Evolutionary conservation across 92 coral and sea anemone species (phyloP).

Genomic region (Heliopora coerulea): DNA sequence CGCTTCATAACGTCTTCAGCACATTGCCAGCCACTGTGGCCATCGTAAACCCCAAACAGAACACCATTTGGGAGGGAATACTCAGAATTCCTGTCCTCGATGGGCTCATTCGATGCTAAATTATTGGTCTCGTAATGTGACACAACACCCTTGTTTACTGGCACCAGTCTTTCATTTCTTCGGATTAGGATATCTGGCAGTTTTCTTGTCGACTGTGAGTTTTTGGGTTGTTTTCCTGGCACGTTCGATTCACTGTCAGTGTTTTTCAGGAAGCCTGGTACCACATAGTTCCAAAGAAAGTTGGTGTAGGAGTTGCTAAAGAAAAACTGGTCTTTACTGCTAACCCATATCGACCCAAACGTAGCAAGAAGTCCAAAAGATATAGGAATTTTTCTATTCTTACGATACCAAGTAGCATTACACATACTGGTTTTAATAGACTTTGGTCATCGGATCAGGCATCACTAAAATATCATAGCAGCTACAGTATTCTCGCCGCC

Average conservation of each 20-base stretch:
- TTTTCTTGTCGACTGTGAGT: conserved; percentile 9
- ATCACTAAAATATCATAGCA: neutral
- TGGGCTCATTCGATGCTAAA: conserved; percentile 86
- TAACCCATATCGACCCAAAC: conserved; percentile 35
- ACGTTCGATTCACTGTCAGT: neutral
- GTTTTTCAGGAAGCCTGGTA: conserved; percentile 34
- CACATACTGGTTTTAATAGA: neutral
- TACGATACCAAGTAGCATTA: conserved; percentile 2
- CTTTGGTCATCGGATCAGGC: neutral
- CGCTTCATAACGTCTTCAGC: conserved; percentile 86
- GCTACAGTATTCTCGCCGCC: neutral
- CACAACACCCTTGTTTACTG: conserved; percentile 78
- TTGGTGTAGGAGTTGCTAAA: conserved; percentile 17
- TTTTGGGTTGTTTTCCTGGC: conserved; percentile 5
- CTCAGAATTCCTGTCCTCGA: conserved; percentile 85
- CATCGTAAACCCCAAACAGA: conserved; percentile 91
- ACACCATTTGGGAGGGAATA: conserved; percentile 66
- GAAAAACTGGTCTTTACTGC: conserved; percentile 29
- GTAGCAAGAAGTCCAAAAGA: conserved; percentile 38
- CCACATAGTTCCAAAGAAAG: conserved; percentile 30
- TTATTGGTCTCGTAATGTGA: conserved; percentile 84
- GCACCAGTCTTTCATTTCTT: conserved; percentile 67
- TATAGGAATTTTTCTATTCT: conserved; percentile 5
- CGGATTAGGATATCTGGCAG: conserved; percentile 46
- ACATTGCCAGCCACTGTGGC: conserved; percentile 99